Base-by-base conservation (phyloP, 1,140 invertebrate species). In the Lasioglossum baleicum region DNA sequence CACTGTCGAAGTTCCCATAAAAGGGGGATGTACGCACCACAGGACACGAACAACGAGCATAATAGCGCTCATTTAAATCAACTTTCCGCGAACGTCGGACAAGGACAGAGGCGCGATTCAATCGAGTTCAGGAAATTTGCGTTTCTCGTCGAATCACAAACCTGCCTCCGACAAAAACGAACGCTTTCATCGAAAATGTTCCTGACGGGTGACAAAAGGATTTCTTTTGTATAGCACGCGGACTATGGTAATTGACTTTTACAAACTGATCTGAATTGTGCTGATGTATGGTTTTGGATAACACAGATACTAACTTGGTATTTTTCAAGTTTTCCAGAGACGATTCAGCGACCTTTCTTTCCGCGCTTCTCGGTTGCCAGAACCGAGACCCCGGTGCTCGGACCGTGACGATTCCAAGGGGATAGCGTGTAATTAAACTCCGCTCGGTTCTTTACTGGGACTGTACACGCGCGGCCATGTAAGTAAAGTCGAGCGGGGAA, bases 11-110 rank as follows among this genome's bases (percentile, higher is more conserved):
- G 80, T 80, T 85, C 83, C 63, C 80, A 85, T 81, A 86, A 85
- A 85, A 84, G 76, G 83, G 81, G 80, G 81, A 86, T 80, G 60
- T 66, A 80, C 65, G 73, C 83, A 53, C 76, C 69, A 80, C 69
- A 69, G 26, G 56, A 61, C 63, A 80, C 42, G 81, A 75, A 86
- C 84, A 74, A 82, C 75, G 72, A 83, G 72, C 51, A 58, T 83
- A 85, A 85, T 83, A 51, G 72, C 15, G 48, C 56, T 53, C 73
- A 83, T 80, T 86, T 86, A 80, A 66, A 83, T 72, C 51, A 79
- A 70, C 60, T 70, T 72, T 26, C 40, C 60, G 40, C 71, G 77
- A 68, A 76, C 26, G 26, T 58, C 66, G n/a, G 8, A 44, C 17
- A 11, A 53, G 20, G 53, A 73, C 40, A n/a, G 31, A 51, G 51